These are phyloP conservation scores for Proterorhinus semilunaris DNA, from an alignment of 2,113 vertebrate genomes.

Conservation along the genomic window DNA sequence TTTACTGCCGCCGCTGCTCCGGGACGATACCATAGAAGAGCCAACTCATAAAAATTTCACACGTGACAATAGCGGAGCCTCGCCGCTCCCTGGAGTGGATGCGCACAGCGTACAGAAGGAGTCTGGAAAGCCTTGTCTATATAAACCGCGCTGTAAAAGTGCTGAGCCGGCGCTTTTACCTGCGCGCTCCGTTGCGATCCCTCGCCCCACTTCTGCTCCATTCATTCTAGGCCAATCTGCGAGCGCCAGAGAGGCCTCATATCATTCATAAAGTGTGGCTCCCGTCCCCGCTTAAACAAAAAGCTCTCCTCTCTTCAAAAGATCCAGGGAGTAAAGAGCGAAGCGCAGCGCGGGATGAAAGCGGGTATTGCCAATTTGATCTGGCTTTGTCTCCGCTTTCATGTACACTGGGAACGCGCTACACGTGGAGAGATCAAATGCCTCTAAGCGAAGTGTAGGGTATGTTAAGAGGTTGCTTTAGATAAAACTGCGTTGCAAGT, in stretches of 20 bases:
- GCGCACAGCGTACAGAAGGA: conserved; percentile 19
- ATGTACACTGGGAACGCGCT: no score
- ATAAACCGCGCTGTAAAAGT: conserved; percentile 58
- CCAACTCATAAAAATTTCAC: conserved; percentile 67
- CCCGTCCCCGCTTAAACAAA: conserved; percentile 46
- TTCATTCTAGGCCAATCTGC: conserved; percentile 41
- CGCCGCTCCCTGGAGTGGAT: conserved; percentile 32
- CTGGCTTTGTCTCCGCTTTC: no score
- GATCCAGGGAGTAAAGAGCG: conserved; percentile 26
- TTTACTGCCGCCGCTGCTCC: conserved; percentile 33
- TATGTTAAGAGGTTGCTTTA: no score
- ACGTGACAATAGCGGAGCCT: conserved; percentile 51
- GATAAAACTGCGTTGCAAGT: no score
- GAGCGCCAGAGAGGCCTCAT: conserved; percentile 48
- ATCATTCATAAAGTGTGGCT: conserved; percentile 52
- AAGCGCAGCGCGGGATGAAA: conserved; percentile 37
- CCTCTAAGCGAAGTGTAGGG: no score
- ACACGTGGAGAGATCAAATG: no score
- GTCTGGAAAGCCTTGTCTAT: conserved; percentile 59
- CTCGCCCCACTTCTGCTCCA: conserved; percentile 26
- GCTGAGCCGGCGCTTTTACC: conserved; percentile 70
- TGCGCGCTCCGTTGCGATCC: conserved; percentile 25
- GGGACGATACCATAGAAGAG: conserved; percentile 23
- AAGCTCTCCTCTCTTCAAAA: conserved; percentile 45
- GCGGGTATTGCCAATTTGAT: conserved; percentile 42